Evolutionary conservation across 2,888 invertebrate species (phyloP), one percentile per base, ranked within the genome.

Genomic region (Leptura quadrifasciata): DNA sequence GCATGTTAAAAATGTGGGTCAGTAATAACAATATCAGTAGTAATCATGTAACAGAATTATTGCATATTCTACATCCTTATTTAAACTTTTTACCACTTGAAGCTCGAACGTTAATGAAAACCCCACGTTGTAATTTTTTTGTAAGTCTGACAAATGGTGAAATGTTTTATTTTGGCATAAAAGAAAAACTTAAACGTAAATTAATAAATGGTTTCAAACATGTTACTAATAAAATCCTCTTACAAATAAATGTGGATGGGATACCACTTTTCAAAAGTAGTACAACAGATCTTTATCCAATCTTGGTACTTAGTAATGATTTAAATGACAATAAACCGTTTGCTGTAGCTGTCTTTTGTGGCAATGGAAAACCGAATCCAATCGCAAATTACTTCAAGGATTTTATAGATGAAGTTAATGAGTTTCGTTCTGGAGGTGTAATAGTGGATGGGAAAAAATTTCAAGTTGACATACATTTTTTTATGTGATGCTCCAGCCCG

Each of bases 401-500:
- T 39, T 39, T 39, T 39, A 39, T 39, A 39, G 10, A 10, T 10
- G 35, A 39, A 39, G 15, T 47, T 15, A 47, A 47, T 47, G 47
- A 47, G 47, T 15, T 47, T 47, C 47, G 47, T 15, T 47, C 47
- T 47, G 12, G 15, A 15, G 47, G 47, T 47, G 15, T 47, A 47
- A 47, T 15, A 47, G 12, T 47, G 10, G 47, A 47, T 47, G 47
- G 15, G 15, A 47, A 47, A 15, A 47, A 47, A 47, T 15, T 47
- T 47, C 47, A 47, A 15, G 47, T 47, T 15, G 47, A 47, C 47
- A 15, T 47, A 47, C 8, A 47, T 47, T 47, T 47, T 15, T 47
- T 47, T 15, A 47, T 47, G 47, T 47, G 47, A 47, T 47, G 47
- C 47, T 47, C 47, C 47, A 47, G 47, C 47, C 47, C 47, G 47